Evolutionary conservation across 1,140 invertebrate genomes (phyloP).

Genomic region (Kradibia gibbosae): DNA sequence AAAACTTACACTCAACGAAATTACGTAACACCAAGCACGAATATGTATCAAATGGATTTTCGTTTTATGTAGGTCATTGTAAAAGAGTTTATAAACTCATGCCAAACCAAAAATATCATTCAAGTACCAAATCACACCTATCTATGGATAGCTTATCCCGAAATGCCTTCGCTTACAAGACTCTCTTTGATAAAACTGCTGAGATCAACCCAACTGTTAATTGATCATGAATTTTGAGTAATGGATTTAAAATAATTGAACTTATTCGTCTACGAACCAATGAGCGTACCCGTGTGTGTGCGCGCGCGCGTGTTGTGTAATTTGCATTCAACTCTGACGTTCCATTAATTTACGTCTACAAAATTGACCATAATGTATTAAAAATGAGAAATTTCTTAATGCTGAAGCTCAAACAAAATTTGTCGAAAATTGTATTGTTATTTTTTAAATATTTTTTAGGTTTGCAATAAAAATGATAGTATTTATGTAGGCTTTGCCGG

Average conservation of each 20-base stretch:
- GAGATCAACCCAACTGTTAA: slow-evolving; percentile 58
- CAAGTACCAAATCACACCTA: slow-evolving; percentile 14
- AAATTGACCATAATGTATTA: not conserved
- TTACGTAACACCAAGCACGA: slow-evolving; percentile 6
- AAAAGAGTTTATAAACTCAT: not conserved
- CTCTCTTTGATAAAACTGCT: slow-evolving; percentile 34
- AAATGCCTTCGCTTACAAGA: no score
- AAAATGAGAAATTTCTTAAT: not conserved
- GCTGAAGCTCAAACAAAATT: no score
- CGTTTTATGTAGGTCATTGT: slow-evolving; percentile 22
- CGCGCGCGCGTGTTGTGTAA: no score
- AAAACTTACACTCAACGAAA: not conserved
- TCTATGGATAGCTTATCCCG: slow-evolving; percentile 47
- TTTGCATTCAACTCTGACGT: not conserved
- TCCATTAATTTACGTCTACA: not conserved
- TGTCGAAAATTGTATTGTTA: no score
- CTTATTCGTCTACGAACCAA: not conserved
- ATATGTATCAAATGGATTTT: not conserved
- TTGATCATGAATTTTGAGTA: slow-evolving; percentile 49
- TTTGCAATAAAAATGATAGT: no score
- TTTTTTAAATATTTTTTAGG: no score
- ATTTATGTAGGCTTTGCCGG: no score
- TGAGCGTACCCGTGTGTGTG: not conserved
- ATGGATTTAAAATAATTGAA: no score
- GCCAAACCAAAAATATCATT: slow-evolving; percentile 43